These are phyloP conservation scores for Paradisaea rubra DNA, from an alignment of 2,113 vertebrate genomes.

Conservation along the genomic window DNA sequence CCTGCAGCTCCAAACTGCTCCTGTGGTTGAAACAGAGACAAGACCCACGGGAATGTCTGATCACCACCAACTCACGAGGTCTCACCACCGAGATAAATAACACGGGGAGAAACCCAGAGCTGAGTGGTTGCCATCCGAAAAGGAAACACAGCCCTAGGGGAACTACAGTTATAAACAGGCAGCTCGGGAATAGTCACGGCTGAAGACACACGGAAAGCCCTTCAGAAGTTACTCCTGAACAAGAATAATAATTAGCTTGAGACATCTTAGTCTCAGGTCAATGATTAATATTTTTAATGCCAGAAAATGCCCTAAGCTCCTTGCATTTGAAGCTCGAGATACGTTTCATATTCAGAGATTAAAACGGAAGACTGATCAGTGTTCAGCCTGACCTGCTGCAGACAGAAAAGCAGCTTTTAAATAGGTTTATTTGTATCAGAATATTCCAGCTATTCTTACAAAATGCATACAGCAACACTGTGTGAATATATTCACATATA, in stretches of 20 bases:
- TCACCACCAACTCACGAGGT: neutral
- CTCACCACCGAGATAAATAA: neutral
- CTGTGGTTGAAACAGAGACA: neutral
- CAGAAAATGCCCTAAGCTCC: neutral
- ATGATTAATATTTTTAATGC: neutral
- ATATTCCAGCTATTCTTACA: neutral
- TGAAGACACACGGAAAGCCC: neutral
- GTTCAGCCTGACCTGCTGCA: neutral
- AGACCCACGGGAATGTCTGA: neutral
- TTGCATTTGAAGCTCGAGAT: neutral
- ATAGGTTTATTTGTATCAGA: neutral
- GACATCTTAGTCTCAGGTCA: neutral
- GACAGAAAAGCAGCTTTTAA: neutral
- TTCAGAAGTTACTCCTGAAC: neutral
- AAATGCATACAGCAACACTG: neutral
- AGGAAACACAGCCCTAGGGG: neutral
- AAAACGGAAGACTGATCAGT: neutral
- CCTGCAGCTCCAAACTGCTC: neutral
- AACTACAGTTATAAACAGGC: neutral
- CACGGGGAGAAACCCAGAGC: fast-evolving
- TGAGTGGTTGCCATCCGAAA: neutral
- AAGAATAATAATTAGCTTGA: neutral
- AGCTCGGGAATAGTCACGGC: neutral
- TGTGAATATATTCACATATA: neutral
- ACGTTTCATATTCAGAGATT: neutral